phyloP scores from a whole-genome alignment of 2,797 vertebrate genomes.

The Spatula versicolor region DNA sequence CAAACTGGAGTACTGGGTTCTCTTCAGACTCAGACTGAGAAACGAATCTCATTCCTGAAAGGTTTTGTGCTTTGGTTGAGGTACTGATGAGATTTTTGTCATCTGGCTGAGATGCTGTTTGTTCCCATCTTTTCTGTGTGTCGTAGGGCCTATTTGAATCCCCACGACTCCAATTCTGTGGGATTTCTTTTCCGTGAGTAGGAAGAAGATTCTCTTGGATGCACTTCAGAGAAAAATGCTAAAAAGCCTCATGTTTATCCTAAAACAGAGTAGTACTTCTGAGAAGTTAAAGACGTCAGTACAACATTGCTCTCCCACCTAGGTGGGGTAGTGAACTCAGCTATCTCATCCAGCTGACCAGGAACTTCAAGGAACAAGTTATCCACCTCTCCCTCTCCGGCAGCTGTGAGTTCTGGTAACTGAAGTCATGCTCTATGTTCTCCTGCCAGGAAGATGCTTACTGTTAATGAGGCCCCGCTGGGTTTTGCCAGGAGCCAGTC shows the following conservation, averaged over 20 bases:
- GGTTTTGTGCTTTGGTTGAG: background rate
- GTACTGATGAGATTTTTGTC: background rate
- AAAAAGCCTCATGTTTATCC: background rate
- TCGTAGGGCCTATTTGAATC: background rate
- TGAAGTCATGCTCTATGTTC: background rate
- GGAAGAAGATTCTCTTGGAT: background rate
- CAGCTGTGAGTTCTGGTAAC: background rate
- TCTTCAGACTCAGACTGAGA: background rate
- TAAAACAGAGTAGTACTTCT: background rate
- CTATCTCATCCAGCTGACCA: background rate
- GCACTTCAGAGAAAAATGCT: background rate
- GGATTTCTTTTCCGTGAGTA: background rate
- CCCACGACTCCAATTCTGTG: background rate
- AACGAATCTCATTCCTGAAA: background rate
- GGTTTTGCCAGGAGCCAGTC: background rate
- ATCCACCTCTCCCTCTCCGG: background rate
- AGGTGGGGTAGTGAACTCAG: background rate
- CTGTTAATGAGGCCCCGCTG: background rate
- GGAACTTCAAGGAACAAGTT: background rate
- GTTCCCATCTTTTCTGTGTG: background rate
- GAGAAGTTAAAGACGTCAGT: background rate
- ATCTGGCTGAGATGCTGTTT: background rate
- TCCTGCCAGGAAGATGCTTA: background rate
- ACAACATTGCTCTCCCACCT: background rate
- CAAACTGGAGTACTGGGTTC: background rate